phyloP scores from a whole-genome alignment of 2,113 vertebrate species.

The Esox niger region DNA sequence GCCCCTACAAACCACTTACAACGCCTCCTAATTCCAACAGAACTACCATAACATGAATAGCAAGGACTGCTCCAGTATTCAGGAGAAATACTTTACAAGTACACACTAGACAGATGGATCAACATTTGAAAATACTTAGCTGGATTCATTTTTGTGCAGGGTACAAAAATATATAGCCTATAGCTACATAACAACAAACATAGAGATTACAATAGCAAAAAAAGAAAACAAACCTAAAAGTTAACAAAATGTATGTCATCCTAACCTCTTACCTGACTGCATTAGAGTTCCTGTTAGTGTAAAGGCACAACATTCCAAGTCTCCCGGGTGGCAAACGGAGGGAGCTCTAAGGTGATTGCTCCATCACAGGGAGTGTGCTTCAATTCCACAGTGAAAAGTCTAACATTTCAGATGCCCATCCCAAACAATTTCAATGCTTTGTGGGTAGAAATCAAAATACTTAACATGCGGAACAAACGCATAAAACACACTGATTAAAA shows the following conservation, averaged over 20 bases:
- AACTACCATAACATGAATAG: slow-evolving; percentile 40
- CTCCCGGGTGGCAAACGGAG: slow-evolving; percentile 53
- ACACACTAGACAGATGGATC: slow-evolving; percentile 31
- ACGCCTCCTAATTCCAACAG: slow-evolving; percentile 42
- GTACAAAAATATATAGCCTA: slow-evolving; percentile 67
- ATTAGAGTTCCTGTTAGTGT: slow-evolving; percentile 51
- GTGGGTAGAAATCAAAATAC: slow-evolving; percentile 1
- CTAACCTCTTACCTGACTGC: slow-evolving; percentile 47
- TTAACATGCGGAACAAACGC: slow-evolving; percentile 45
- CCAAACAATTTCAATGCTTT: neutral
- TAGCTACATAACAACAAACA: slow-evolving; percentile 38
- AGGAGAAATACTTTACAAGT: slow-evolving; percentile 12
- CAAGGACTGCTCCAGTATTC: slow-evolving; percentile 15
- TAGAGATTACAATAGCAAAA: slow-evolving; percentile 8
- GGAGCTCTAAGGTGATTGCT: slow-evolving; percentile 10
- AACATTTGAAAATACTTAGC: slow-evolving; percentile 63
- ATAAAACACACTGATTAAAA: slow-evolving; percentile 15
- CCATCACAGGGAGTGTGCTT: slow-evolving; percentile 57
- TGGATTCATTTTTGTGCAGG: slow-evolving; percentile 62
- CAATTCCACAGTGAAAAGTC: slow-evolving; percentile 49
- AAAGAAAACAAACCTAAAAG: slow-evolving; percentile 18
- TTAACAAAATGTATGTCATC: slow-evolving; percentile 49
- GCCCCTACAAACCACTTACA: slow-evolving; percentile 4
- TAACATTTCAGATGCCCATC: slow-evolving; percentile 25
- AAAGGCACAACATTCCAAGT: slow-evolving; percentile 58